Base-by-base conservation (phyloP, 2,797 vertebrate genomes). In the Lacerta viridis region DNA sequence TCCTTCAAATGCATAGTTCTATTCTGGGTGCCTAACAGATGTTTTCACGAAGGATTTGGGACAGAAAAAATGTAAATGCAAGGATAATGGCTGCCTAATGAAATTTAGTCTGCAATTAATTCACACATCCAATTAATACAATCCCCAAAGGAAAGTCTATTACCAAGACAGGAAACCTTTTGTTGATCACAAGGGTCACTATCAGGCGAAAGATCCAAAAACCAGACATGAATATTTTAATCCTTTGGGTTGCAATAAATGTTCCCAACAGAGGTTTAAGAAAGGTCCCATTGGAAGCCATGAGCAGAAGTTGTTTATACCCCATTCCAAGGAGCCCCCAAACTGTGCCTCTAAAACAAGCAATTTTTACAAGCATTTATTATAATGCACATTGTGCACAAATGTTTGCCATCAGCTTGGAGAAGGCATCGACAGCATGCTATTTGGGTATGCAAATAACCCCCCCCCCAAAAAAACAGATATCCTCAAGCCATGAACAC, bases 61-160 rank as follows among this genome's bases (percentile, higher is more conserved):
- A 89, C 84, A 92, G 61, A 89, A 93, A 92, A 84, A 94, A 93
- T 86, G 94, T 66, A 92, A 94, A 94, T 43, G 43, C 72, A 94
- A 89, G 0, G 13, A 80, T 43, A 94, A 93, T 7, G 29, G 84
- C 86, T 92, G 85, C 80, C 86, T 95, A 95, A 95, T 91, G 88
- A 96, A 94, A 91, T 91, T 94, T 86, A 87, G 88, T 80, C 92
- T 90, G 89, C 94, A 93, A 93, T 93, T 95, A 94, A 96, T 94
- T 95, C 94, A 93, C 80, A 91, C 79, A 94, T 87, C 87, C 87
- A 91, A 95, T 95, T 94, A 95, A 94, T 82, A 85, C 29, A 1
- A 41, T 39, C 83, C 71, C 89, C 89, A 94, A 87, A 36, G 89
- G 90, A 83, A 90, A 92, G 77, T 77, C 78, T 9, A 82, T 41